Evolutionary conservation across 2,888 invertebrate genomes (phyloP), one percentile per base, ranked within the genome.

Genomic region (Alloplasta piceator): DNA sequence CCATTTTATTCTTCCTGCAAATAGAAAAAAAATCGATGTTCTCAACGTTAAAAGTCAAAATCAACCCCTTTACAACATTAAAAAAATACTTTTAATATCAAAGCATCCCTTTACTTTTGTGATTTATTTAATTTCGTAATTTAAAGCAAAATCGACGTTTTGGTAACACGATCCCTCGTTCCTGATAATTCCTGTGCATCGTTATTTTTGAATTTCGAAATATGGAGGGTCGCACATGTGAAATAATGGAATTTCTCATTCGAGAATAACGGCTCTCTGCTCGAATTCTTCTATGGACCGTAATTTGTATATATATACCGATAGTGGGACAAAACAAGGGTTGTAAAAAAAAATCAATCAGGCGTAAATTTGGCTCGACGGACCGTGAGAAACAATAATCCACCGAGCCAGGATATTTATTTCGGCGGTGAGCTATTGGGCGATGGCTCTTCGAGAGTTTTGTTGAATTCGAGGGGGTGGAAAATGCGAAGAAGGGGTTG

Each of bases 301-400:
- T 26, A 14, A 41, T 63, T 5, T 48, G 38, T 12, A 41, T 75
- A n/a, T 60, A 26, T 66, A 64, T 71, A 50, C 56, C 41, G 41
- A 50, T 58, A 16, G 63, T 43, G 55, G 55, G 55, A 55, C 16
- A 64, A 39, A 58, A 26, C 3, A 26, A 50, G 71, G 41, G 50
- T 56, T 55, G 38, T 41, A 36, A 36, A 58, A 77, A 77, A 77
- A 71, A 64, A 77, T 77, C 56, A 71, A 77, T 77, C 64, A 77
- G 41, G 64, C 66, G 56, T 64, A 58, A 48, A 71, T 66, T 38
- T 58, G 41, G 43, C 50, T 72, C 58, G 60, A 6, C 43, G 43
- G 72, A 63, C 63, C 76, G 71, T 63, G 46, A 55, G 74, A 80
- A 75, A 79, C 75, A 75, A 82, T 82, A 82, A 82, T 82, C 76